Evolutionary conservation across 2,113 vertebrate genomes (phyloP), one percentile per base, ranked within the genome.

Genomic region (Scomber scombrus): DNA sequence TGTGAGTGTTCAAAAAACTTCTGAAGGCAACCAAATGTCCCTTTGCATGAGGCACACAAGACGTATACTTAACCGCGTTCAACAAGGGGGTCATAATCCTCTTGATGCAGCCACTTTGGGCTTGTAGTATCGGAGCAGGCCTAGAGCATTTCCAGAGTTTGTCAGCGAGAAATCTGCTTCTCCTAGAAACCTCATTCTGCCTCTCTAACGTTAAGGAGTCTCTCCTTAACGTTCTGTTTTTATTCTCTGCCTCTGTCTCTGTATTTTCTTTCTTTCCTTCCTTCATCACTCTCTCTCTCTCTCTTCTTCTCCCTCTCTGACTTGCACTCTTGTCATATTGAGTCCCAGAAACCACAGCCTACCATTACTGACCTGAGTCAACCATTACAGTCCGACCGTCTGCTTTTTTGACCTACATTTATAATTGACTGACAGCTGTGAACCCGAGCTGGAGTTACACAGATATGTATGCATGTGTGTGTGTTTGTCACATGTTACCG

Each of bases 401-500:
- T 73, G 72, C 70, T 79, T 29, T 18, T 84, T 79, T 87, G 85
- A 83, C 88, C 84, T 74, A 80, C 67, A 85, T 89, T 80, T 86
- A 5, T 67, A 75, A 74, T 52, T 80, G 77, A 89, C 79, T 82
- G 84, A 76, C 86, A 82, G 82, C 75, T 71, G 81, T 60, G 73
- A 75, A 6, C 45, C 66, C 21, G n/a, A 75, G 65, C 68, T 11
- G 21, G 18, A 83, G 19, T 64, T 78, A 15, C 45, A 71, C 26
- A 63, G 51, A 76, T 56, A 46, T 58, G n/a, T 65, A 19, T 69
- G 68, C 46, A 18, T 74, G 58, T 29, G 12, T 52, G 60, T 60
- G 54, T 69, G 63, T 51, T 46, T 23, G 64, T 75, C 55, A 16
- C 21, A 13, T 52, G 79, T 40, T 65, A 34, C 19, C 0, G 0